Conservation (phyloP, 2,113 vertebrate species). For the Vulpes lagopus region DNA sequence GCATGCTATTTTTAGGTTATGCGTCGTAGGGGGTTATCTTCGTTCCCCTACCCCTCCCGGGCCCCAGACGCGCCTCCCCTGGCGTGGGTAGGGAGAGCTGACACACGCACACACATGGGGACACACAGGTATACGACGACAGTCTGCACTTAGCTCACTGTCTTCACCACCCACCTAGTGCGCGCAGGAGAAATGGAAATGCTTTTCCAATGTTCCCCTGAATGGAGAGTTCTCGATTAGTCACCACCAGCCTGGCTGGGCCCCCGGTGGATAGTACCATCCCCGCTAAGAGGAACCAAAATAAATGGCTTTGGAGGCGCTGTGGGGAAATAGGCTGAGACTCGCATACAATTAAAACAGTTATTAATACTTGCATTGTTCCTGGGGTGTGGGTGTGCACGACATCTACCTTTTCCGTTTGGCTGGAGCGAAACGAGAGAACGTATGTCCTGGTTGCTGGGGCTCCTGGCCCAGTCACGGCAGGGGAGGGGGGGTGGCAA, state of each 20-base stretch:
- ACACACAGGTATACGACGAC: background rate
- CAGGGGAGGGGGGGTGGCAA: rapidly evolving
- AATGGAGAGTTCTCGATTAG: constrained; percentile 72
- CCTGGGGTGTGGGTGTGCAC: constrained; percentile 36
- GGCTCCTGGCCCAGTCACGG: background rate
- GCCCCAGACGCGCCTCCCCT: background rate
- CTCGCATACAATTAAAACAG: constrained; percentile 62
- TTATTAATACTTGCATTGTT: constrained; percentile 67
- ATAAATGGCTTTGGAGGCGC: constrained; percentile 70
- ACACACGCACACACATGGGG: background rate
- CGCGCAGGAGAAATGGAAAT: background rate
- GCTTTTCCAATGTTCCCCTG: background rate
- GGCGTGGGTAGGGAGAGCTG: background rate
- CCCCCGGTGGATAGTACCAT: background rate
- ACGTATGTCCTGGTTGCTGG: background rate
- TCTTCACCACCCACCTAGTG: constrained; percentile 57
- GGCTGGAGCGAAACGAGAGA: constrained; percentile 64
- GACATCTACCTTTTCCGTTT: constrained; percentile 70
- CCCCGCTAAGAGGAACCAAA: constrained; percentile 26
- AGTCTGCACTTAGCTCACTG: constrained; percentile 58
- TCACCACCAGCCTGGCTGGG: constrained; percentile 62
- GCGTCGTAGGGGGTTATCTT: constrained; percentile 52
- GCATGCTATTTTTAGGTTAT: constrained; percentile 66
- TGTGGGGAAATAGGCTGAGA: constrained; percentile 53
- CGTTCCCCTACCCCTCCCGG: background rate